Base-by-base conservation (phyloP, 2,113 vertebrate species). In the Brienomyrus longianalis region DNA sequence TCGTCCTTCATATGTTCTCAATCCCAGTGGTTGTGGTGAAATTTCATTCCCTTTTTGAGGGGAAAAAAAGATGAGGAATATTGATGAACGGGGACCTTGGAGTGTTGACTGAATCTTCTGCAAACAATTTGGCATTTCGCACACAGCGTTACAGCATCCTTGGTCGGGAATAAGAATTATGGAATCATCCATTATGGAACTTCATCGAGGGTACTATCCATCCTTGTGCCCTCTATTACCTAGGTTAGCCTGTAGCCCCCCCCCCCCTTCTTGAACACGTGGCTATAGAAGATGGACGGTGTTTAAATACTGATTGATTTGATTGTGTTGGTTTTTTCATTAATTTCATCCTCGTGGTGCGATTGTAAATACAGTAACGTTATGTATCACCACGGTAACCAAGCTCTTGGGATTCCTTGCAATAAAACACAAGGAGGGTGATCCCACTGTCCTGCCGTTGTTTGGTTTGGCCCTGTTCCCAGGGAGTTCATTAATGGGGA, bases 1-100 rank as follows among this genome's bases (percentile, higher is more conserved):
- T 86, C 59, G 88, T 91, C 91, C 70, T 91, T 90, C 54, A 54
- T 92, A 91, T 90, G 90, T 92, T 92, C 89, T 27, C 88, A 91
- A 83, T 87, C 90, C 54, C 54, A 66, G 86, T 48, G 83, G 6
- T 23, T 83, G 17, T 83, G 39, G 43, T 47, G n/a, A 52, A n/a
- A 52, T 86, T 52, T 51, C 23, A 86, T 13, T 50, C 15, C 59
- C 39, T 10, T 83, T 56, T 50, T 87, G 89, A 27, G n/a, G 27
- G 62, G n/a, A 70, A 31, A 54, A 54, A 70, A 11, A 27, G n/a
- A 70, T 31, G 62, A 27, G 62, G n/a, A 70, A 31, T 70, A 70
- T 43, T 80, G 74, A 80, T 43, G 35, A 80, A 80, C 1, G 74
- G 74, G 74, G n/a, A 15, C 74, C 35, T 35, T 80, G 35, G 35